phyloP scores from a whole-genome alignment of 2,113 vertebrate species.

The Marmota flaviventris region DNA sequence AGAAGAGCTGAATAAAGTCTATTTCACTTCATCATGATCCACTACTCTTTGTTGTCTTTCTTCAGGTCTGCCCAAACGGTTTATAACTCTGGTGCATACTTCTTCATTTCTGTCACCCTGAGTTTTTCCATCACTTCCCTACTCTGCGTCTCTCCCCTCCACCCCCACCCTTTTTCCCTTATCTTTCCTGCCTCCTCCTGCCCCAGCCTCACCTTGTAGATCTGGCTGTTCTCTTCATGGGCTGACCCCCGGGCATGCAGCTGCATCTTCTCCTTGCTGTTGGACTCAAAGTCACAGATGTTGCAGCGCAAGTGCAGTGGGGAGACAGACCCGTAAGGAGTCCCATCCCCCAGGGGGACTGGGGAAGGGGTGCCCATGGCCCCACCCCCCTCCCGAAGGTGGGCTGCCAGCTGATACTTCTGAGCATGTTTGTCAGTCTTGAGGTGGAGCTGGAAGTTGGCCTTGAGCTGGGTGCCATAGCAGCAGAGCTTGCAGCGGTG shows the following conservation, averaged over 20 bases:
- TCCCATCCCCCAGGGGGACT: constrained; percentile 78
- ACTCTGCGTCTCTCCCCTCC: neutral
- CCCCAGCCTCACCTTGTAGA: constrained; percentile 83
- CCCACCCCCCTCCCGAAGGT: constrained; percentile 85
- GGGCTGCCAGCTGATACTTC: constrained; percentile 87
- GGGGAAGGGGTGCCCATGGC: constrained; percentile 65
- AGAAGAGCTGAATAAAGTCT: constrained; percentile 60
- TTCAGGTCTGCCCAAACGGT: neutral
- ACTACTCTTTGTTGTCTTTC: neutral
- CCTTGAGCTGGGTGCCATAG: constrained; percentile 87
- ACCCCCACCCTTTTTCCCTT: neutral
- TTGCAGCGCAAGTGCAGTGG: constrained; percentile 87
- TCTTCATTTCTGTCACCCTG: neutral
- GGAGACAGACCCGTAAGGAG: constrained; percentile 78
- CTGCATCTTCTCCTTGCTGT: constrained; percentile 87
- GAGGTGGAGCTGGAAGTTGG: constrained; percentile 88
- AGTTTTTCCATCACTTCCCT: neutral
- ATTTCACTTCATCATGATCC: neutral
- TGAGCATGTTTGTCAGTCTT: constrained; percentile 88
- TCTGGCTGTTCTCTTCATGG: constrained; percentile 85
- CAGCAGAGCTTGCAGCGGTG: constrained; percentile 88
- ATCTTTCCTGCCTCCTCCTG: neutral
- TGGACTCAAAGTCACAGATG: constrained; percentile 87
- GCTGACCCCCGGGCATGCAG: constrained; percentile 82
- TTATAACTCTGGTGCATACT: neutral